Evolutionary conservation across 2,113 vertebrate genomes (phyloP), one percentile per base, ranked within the genome.

Genomic region (Pelobates fuscus): DNA sequence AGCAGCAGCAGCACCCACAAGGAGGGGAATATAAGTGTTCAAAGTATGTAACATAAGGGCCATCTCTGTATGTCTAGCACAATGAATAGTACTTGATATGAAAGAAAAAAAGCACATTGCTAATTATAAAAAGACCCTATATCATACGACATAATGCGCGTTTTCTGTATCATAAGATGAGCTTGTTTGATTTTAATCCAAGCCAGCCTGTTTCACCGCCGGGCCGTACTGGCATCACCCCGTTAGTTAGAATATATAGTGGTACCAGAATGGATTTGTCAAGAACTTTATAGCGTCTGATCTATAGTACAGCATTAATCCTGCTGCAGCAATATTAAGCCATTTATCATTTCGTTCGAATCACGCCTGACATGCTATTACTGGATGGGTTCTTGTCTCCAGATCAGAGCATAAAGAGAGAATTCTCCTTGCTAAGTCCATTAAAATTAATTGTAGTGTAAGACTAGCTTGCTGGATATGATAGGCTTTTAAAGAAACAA

Each of bases 261-360:
- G 79, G 78, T 80, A 64, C 79, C 79, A n/a, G 83, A 86, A 86
- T 78, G 83, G 87, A 86, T 86, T 88, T 86, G 79, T 88, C 86
- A 84, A 84, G 81, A 82, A 80, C 85, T 81, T 89, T 87, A 85
- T 89, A 78, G 73, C 46, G 84, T 0, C 20, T 88, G 84, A 85
- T 78, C 78, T 87, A 55, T 82, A 14, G 70, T 82, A 83, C 75
- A 84, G 77, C 52, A 41, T 86, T 87, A 86, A 84, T 83, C 71
- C 77, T 86, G 70, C 78, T 82, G 78, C 79, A 69, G 58, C 77
- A 49, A 87, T 91, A 88, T 87, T 85, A 86, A 89, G 82, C 80
- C 18, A 81, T 90, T 89, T 89, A 85, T 92, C 85, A 85, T 87
- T 80, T 87, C 70, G 72, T 67, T 83, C 82, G 90, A 84, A 90